Base-by-base conservation (phyloP, 2,113 vertebrate species). In the Syrrhaptes paradoxus region DNA sequence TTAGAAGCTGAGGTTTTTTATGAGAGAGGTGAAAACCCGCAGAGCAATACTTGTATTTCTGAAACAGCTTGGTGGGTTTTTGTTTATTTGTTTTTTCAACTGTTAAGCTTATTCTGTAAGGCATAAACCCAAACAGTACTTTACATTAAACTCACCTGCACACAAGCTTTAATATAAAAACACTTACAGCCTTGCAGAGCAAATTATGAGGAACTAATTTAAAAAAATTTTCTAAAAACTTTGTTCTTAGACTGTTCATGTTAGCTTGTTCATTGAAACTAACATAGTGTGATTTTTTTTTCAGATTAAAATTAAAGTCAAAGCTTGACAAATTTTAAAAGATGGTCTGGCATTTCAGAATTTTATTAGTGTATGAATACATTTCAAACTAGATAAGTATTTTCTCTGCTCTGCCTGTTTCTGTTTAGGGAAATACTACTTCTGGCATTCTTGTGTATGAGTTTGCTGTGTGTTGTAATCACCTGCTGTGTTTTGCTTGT, bases 301-400 rank as follows among this genome's bases (percentile, higher is more conserved):
- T 87, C 32, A 57, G n/a, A 4, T 71, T 17, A 87, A 80, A 81
- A 43, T 49, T 6, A 0, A 29, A 59, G 36, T 55, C 45, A 19
- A 32, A 84, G 28, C 10, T 52, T 32, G 41, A 38, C 88, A 38
- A n/a, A 52, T 51, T 95, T 54, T 65, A 51, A 9, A 38, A 59
- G 10, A 10, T 54, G n/a, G 0, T 32, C 0, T 41, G 43, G 15
- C 17, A 38, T 83, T 89, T 65, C 11, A 6, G 49, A 34, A 13
- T 26, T 70, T 7, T 3, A 5, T 67, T 65, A 17, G 4, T 5
- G 1, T 62, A 14, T 41, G 31, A 29, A 1, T 45, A 2, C 2
- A 6, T 70, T 73, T 77, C 24, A 32, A 4, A 49, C 17, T n/a
- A 31, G 10, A 4, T 68, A 20, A 15, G 5, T 75, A 2, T 9